These are phyloP conservation scores for Plagodis pulveraria DNA, from an alignment of 2,888 invertebrate genomes.

Conservation along the genomic window DNA sequence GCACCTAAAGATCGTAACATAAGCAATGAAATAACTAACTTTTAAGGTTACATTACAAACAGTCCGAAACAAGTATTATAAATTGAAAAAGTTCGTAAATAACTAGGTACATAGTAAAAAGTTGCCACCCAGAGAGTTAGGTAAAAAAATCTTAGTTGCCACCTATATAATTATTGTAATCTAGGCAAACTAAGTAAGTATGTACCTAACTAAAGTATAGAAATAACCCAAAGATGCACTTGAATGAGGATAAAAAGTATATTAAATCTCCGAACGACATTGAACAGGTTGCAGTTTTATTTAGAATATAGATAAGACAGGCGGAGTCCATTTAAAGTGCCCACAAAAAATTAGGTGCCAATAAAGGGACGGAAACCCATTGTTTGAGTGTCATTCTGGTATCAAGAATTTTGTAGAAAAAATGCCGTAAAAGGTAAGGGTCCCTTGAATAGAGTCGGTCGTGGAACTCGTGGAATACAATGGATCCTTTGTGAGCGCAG, in stretches of 20 bases:
- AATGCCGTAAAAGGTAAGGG: slow-evolving; percentile 67
- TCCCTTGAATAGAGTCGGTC: slow-evolving; percentile 69
- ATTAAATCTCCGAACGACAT: slow-evolving; percentile 46
- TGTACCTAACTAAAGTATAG: too few relatives aligned
- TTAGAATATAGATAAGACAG: slow-evolving; percentile 65
- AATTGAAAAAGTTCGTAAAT: too few relatives aligned
- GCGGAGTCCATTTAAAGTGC: slow-evolving; percentile 62
- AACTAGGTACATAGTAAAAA: too few relatives aligned
- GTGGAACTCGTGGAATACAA: slow-evolving; percentile 73
- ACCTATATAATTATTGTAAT: too few relatives aligned
- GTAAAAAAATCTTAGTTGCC: too few relatives aligned
- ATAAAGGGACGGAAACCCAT: slow-evolving; percentile 85
- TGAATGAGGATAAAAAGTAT: slow-evolving; percentile 37
- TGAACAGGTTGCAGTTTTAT: slow-evolving; percentile 79
- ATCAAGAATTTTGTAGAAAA: slow-evolving; percentile 76
- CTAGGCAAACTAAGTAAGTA: too few relatives aligned
- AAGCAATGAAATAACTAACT: too few relatives aligned
- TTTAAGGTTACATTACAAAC: too few relatives aligned
- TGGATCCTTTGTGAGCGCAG: slow-evolving; percentile 79
- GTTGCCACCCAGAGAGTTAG: too few relatives aligned
- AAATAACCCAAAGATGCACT: slow-evolving; percentile 10
- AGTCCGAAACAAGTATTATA: too few relatives aligned
- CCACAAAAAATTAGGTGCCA: slow-evolving; percentile 83
- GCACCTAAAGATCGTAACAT: too few relatives aligned
- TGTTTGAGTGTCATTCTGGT: slow-evolving; percentile 79